Conservation (phyloP, 2,113 vertebrate species). For the Aphelocoma coerulescens region DNA sequence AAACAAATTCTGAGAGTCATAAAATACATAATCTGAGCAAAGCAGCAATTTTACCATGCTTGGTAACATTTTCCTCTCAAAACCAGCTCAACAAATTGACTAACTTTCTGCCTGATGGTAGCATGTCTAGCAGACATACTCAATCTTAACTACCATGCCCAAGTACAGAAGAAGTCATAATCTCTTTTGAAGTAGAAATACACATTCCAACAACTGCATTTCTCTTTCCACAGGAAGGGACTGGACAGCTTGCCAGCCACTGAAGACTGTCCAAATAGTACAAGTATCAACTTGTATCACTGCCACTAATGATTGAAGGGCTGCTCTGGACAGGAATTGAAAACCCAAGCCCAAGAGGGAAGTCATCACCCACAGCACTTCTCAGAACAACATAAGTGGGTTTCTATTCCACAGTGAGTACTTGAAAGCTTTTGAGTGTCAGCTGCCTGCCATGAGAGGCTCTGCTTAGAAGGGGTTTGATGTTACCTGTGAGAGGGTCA, state of each 20-base stretch:
- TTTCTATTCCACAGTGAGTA: background rate
- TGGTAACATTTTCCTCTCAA: background rate
- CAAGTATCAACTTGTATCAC: background rate
- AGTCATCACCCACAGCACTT: background rate
- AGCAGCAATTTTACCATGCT: background rate
- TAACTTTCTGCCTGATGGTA: background rate
- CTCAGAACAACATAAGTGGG: background rate
- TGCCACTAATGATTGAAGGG: background rate
- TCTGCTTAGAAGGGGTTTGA: background rate
- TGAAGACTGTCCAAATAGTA: background rate
- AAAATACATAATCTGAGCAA: background rate
- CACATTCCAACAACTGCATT: background rate
- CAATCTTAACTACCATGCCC: background rate
- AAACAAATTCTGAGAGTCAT: background rate
- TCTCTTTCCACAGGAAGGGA: background rate
- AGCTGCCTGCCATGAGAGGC: background rate
- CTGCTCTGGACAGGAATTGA: background rate
- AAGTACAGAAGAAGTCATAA: background rate
- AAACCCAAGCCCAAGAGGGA: background rate
- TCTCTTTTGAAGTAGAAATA: background rate
- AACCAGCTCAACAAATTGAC: background rate
- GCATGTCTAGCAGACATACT: background rate
- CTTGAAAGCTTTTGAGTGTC: background rate
- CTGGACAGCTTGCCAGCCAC: background rate
- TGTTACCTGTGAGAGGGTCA: background rate